These are phyloP conservation scores for Pseudopipra pipra DNA, from an alignment of 2,113 vertebrate genomes.

Conservation along the genomic window DNA sequence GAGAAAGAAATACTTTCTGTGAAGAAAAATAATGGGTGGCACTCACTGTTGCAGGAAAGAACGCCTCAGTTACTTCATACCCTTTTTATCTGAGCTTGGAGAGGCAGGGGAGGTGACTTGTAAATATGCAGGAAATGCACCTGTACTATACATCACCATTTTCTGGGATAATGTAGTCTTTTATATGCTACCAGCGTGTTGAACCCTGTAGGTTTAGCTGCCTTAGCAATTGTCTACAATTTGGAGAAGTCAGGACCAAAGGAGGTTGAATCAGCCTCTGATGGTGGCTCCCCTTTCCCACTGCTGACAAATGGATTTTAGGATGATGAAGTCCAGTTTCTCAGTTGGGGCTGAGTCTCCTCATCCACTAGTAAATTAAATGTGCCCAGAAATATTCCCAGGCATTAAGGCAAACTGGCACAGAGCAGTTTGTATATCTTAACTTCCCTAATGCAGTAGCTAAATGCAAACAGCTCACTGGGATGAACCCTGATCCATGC, in stretches of 20 bases:
- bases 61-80: background rate
- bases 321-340: background rate
- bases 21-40: background rate
- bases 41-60: background rate
- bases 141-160: background rate
- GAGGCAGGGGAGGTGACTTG: background rate
- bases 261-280: background rate
- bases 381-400: background rate
- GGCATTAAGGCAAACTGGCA: background rate
- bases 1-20: background rate
- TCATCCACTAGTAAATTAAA: background rate
- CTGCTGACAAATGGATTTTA: background rate
- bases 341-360: background rate
- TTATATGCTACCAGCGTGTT: background rate
- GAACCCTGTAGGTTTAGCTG: background rate
- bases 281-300: background rate
- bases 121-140: background rate
- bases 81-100: background rate
- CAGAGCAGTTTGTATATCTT: background rate
- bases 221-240: background rate
- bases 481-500: background rate
- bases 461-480: background rate
- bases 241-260: background rate
- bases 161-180: background rate
- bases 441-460: background rate